Percentiles rank a stretch among this genome's conserved stretches.
Evolutionary conservation across 2,888 invertebrate genomes (phyloP).

Genomic region (Campoletis raptor): DNA sequence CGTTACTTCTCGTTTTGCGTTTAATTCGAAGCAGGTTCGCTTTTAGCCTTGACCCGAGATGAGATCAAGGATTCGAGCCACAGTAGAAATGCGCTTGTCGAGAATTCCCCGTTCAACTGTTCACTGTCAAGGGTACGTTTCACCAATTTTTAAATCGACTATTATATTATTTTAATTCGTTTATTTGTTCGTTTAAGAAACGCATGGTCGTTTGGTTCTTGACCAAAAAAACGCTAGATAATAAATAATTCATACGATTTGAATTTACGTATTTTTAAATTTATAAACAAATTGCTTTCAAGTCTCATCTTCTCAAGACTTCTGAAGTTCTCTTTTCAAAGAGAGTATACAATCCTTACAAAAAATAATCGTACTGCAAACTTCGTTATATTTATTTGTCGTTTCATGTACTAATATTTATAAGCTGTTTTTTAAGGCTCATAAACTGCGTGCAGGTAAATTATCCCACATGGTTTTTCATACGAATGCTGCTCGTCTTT

Average conservation of each 20-base stretch:
- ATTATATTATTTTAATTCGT: neutral
- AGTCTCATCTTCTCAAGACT: neutral
- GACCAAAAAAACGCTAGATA: neutral
- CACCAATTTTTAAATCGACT: neutral
- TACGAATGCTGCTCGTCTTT: neutral
- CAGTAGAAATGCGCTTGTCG: neutral
- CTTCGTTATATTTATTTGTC: neutral
- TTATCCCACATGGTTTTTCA: constrained; percentile 28
- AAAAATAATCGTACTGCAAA: neutral
- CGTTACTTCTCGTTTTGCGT: constrained; percentile 32
- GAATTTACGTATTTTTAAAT: neutral
- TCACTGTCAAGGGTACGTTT: constrained; percentile 28
- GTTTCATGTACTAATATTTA: constrained; percentile 19
- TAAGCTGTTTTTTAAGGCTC: neutral
- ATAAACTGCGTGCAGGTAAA: constrained; percentile 19
- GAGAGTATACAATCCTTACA: neutral
- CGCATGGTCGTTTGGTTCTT: neutral
- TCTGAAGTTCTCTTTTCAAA: neutral
- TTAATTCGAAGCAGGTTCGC: constrained; percentile 50
- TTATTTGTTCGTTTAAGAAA: neutral
- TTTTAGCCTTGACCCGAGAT: constrained; percentile 61
- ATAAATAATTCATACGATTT: neutral
- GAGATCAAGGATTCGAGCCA: constrained; percentile 45
- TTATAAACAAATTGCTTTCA: neutral
- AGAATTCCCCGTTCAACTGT: constrained; percentile 13